Evolutionary conservation across 1,140 invertebrate species (phyloP), one percentile per base, ranked within the genome.

Genomic region (Hylyphantes graminicola): DNA sequence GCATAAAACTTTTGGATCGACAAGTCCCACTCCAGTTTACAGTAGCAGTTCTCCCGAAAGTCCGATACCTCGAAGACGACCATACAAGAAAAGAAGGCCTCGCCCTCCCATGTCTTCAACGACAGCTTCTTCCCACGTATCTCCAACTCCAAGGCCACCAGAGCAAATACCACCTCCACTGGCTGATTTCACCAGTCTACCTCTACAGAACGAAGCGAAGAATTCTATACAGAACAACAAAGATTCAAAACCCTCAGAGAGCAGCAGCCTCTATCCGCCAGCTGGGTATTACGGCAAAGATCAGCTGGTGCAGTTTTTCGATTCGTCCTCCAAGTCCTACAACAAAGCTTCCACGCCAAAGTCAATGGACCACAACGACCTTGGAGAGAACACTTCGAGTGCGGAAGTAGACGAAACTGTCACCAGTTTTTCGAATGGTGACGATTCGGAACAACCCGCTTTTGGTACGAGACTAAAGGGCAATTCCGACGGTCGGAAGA

Each of bases 231-330:
- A 51, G 10, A 51, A 11, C 5, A 17, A 17, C 17, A 59, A 77
- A 61, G 82, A 57, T 61, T 15, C 19, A 61, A 85, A 68, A 59
- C 6, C 9, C 6, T 7, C 35, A 13, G 80, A 83, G 67, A 83
- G 70, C 55, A 83, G 80, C 19, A 85, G 74, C 61, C 64, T 68
- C 10, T 85, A 53, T 70, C 82, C 82, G 15, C 82, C 82, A 13
- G 82, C 82, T 6, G 82, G 82, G 2, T 85, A 85, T 48, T 85
- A 85, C 48, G 82, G 82, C 13, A 85, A 77, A 77, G 82, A 85
- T 70, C 82, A 85, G 21, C 48, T 85, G 54, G 72, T 19, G 5
- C 82, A 85, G 19, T 85, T 85, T 64, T 85, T 85, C 63, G 82
- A 85, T 68, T 59, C 73, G 5, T 59, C 74, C 8, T 50, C 73